Evolutionary conservation across 2,888 invertebrate species (phyloP).

Genomic region (Agonopterix alstromeriana): DNA sequence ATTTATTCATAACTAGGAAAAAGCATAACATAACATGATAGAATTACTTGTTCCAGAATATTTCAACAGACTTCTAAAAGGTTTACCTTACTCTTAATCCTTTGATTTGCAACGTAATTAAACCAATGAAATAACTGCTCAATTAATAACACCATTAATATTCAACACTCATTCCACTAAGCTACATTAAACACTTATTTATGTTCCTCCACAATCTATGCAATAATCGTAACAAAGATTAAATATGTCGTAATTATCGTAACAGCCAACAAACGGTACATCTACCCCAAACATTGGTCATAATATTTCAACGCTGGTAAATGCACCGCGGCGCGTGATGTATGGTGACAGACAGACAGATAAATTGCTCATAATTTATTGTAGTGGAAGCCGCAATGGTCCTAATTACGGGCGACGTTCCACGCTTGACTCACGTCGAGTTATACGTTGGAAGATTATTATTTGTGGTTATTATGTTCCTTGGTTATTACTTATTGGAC

Average conservation of each 20-base stretch:
- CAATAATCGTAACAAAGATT: too few relatives aligned
- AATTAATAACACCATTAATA: not conserved
- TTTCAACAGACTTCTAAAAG: too few relatives aligned
- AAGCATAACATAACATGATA: too few relatives aligned
- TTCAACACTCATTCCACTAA: not conserved
- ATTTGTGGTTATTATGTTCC: not conserved
- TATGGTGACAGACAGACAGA: slow-evolving; percentile 71
- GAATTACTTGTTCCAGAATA: too few relatives aligned
- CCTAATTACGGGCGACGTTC: slow-evolving; percentile 56
- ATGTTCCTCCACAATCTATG: not conserved
- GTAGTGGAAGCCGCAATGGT: slow-evolving; percentile 53
- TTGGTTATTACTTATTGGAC: too few relatives aligned
- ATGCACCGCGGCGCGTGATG: slow-evolving; percentile 56
- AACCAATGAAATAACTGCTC: not conserved
- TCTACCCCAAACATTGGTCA: slow-evolving; percentile 44
- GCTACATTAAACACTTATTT: not conserved
- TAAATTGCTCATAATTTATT: slow-evolving; percentile 75
- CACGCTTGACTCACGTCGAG: slow-evolving; percentile 37
- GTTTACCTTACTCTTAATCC: too few relatives aligned
- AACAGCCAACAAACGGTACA: slow-evolving; percentile 38
- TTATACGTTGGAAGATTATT: slow-evolving; percentile 23
- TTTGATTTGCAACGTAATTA: too few relatives aligned
- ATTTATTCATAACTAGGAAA: too few relatives aligned
- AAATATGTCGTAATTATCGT: not conserved
- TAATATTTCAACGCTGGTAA: slow-evolving; percentile 65